Evolutionary conservation across 2,797 vertebrate genomes (phyloP), one percentile per base, ranked within the genome.

Genomic region (Catharus ustulatus): DNA sequence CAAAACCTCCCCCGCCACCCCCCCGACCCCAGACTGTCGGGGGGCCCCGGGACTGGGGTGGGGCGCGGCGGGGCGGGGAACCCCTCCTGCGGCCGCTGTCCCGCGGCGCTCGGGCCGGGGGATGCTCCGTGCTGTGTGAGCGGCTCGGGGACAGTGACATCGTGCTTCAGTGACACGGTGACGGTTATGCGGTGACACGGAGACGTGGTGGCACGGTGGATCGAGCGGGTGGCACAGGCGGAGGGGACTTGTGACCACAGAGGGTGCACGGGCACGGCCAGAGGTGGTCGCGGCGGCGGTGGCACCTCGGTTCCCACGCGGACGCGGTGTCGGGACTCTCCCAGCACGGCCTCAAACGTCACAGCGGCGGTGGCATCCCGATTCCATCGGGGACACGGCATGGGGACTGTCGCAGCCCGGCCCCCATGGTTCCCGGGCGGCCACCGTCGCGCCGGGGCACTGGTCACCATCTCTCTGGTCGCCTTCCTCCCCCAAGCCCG

Each of bases 201-300:
- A 34, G 74, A 40, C 14, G 0, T 3, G 32, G 72, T 34, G 67
- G 43, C 27, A 20, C 42, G 0, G 40, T 8, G 73, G 30, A 52
- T 46, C 30, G 40, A 61, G 54, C 21, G 54, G 46, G 69, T 57
- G 71, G 36, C 69, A 22, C 73, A 10, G 42, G 52, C 55, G 59
- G 58, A 51, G 52, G 34, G 64, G 59, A 42, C 19, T 68, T 17
- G 36, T 55, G 49, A 66, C 58, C 54, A 5, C 5, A 2, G 34
- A 45, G 40, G 40, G 54, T 30, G 57, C 15, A 0, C 2, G 55
- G 84, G 57, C 62, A 11, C 4, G 5, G 63, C 63, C 27, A 10
- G 54, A 23, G 64, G 3, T 2, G 26, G 83, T 45, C 4, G 16
- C 4, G 4, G 36, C 1, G 2, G 48, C 5, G 7, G 73, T 26